Base-by-base conservation (phyloP, 2,797 vertebrate species). In the Balearica regulorum region DNA sequence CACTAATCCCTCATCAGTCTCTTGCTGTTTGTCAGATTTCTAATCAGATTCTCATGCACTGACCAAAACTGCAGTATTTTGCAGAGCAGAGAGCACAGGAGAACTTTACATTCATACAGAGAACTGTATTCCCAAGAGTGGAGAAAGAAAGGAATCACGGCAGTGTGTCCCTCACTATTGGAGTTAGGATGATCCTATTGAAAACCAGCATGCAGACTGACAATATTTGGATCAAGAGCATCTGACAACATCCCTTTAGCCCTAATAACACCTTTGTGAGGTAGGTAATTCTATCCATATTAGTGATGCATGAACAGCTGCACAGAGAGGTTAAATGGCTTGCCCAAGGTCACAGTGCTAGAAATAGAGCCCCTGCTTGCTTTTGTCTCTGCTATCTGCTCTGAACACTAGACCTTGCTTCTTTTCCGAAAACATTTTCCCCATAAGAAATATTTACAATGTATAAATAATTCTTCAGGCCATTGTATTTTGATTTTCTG, bases 201-300 rank as follows among this genome's bases (percentile, higher is more conserved):
- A 75, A 95, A 89, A 62, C 0, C 82, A 86, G 22, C 54, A 87
- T 41, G 62, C 51, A 43, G 60, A 78, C 26, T 20, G 41, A 83
- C 26, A 64, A 29, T 66, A 83, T 49, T 53, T 92, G 43, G 61
- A 94, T 85, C 53, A 81, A 92, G 48, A 86, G 26, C 51, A 72
- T 65, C 72, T 76, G 75, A 83, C 65, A 83, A 83, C 65, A 76
- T 66, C 31, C 16, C 39, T 83, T 69, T 83, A 94, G 65, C 51
- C 54, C 57, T 92, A 82, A 10, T 58, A 82, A 89, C 87, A 96
- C 94, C 90, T 96, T 93, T 93, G 58, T 72, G 79, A 88, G 86
- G 49, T 83, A 95, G 84, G 66, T 83, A 60, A 51, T 62, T 76
- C 43, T 16, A 60, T 84, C 81, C 72, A 54, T 77, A 95, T 91